Evolutionary conservation across 2,113 vertebrate genomes (phyloP), one percentile per base, ranked within the genome.

Genomic region (Oreochromis aureus): DNA sequence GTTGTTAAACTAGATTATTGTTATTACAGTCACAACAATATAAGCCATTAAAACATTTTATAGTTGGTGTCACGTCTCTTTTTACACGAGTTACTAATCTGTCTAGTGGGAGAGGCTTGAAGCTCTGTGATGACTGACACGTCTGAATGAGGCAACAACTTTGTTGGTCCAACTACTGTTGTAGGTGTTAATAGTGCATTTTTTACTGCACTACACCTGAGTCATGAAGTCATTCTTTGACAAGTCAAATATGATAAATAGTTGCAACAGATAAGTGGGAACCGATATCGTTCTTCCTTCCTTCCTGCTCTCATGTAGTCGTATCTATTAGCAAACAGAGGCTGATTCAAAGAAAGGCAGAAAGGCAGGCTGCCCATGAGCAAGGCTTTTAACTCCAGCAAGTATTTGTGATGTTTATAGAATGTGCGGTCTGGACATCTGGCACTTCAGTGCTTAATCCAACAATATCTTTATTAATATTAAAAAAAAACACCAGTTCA

Each of bases 211-310:
- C 11, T 13, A 53, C 87, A 63, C 71, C 69, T 86, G 81, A 48
- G 5, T 63, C 4, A 3, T 54, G 61, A 89, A 78, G 36, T 41
- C 63, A 5, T 0, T 22, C 32, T 66, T 66, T 39, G 10, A 22
- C 61, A 63, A 36, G 27, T 51, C n/a, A 24, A 85, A 87, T 27
- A 56, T 10, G n/a, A 36, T 6, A n/a, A 85, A 85, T 36, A 39
- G 6, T 18, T 18, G 61, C 7, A 2, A 24, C 36, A 22, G 10
- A 66, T 76, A 5, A 3, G 7, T 0, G 41, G 3, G 36, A 0
- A 36, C 6, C 2, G 2, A 36, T 36, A 12, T 36, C 32, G 6
- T 30, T 2, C n/a, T 19, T 27, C 2, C 8, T 15, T 4, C 36
- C 10, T 22, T 10, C 0, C 34, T 71, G 15, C 63, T 71, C 63